Evolutionary conservation across 2,797 vertebrate genomes (phyloP).

Genomic region (Pantherophis alleghaniensis): DNA sequence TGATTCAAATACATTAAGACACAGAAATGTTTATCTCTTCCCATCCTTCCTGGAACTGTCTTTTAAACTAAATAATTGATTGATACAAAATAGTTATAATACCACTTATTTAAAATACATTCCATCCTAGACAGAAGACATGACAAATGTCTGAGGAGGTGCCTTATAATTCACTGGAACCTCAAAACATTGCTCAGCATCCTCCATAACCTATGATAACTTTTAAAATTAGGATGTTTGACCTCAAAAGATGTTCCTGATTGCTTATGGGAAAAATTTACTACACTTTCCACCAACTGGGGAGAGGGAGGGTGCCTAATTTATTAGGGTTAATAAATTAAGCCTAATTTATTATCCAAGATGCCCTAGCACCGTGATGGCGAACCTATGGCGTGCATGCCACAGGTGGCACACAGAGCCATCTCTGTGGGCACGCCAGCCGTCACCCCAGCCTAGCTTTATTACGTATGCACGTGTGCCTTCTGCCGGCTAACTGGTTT

Average conservation of each 20-base stretch:
- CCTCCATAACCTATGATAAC: neutral
- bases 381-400: too few species aligned
- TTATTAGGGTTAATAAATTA: neutral
- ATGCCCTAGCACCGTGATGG: too few species aligned
- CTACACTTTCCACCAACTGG: neutral
- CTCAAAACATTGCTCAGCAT: neutral
- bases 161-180: neutral
- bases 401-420: too few species aligned
- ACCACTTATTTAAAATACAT: neutral
- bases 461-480: too few species aligned
- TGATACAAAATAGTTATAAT: neutral
- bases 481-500: too few species aligned
- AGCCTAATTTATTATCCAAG: neutral
- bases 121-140: neutral
- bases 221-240: neutral
- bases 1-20: neutral
- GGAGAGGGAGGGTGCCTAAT: neutral
- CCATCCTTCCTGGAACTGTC: neutral
- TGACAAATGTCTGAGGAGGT: neutral
- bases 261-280: neutral
- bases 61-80: neutral
- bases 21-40: neutral
- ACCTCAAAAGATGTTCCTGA: neutral
- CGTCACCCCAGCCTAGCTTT: too few species aligned
- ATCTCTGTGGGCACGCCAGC: too few species aligned